These are phyloP conservation scores for Caenorhabditis sp. DNA, from an alignment of 2,888 invertebrate species.

Conservation along the genomic window DNA sequence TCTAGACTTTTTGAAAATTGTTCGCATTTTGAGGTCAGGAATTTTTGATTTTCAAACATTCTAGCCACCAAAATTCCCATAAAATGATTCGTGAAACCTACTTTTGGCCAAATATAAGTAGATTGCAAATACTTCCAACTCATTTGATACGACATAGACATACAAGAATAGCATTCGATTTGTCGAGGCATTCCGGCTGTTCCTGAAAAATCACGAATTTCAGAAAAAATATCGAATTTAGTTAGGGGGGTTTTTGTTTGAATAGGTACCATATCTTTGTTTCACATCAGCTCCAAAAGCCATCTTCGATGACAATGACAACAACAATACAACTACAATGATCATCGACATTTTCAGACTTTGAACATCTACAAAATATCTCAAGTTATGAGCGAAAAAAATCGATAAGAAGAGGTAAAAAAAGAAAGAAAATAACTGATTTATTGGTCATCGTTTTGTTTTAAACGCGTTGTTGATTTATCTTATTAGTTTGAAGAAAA, in stretches of 20 bases:
- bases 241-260: no score
- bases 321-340: no score
- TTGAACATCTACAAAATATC: not conserved
- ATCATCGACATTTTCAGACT: not conserved
- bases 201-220: no score
- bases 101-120: conserved; percentile 64
- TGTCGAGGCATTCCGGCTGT: conserved; percentile 56
- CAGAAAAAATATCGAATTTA: no score
- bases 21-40: not conserved
- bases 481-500: not conserved
- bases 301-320: no score
- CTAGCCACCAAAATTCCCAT: no score
- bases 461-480: not conserved
- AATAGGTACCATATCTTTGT: not conserved
- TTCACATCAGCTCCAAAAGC: not conserved
- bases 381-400: not conserved
- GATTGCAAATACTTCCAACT: conserved; percentile 63
- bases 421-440: not conserved
- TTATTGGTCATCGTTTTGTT: not conserved
- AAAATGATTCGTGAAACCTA: no score
- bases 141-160: conserved; percentile 66
- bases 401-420: not conserved
- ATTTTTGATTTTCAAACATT: no score
- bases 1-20: not conserved
- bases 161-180: conserved; percentile 67